Evolutionary conservation across 2,113 vertebrate genomes (phyloP).

Genomic region (Climacteris rufus): DNA sequence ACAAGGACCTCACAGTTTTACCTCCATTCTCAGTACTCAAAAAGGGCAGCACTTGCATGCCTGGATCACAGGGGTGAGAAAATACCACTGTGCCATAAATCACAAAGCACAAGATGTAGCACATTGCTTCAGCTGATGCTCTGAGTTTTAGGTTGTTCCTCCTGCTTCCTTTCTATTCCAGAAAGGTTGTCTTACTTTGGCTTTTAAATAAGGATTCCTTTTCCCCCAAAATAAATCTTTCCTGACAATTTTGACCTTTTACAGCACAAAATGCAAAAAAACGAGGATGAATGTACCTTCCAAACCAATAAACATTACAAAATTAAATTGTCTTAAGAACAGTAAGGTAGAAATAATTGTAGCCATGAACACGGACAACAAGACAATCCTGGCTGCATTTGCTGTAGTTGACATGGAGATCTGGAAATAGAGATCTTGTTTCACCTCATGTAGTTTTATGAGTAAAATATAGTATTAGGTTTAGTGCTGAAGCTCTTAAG

Average conservation of each 20-base stretch:
- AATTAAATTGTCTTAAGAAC: neutral
- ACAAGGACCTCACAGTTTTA: neutral
- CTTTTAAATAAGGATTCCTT: neutral
- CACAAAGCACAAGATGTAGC: neutral
- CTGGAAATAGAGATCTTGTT: neutral
- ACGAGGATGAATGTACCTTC: constrained; percentile 6
- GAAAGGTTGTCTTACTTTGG: neutral
- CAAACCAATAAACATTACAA: constrained; percentile 18
- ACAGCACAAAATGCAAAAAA: constrained; percentile 20
- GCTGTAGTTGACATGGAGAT: neutral
- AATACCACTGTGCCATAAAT: neutral
- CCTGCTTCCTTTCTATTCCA: neutral
- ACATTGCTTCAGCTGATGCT: neutral
- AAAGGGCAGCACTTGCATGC: fast-evolving
- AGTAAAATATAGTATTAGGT: neutral
- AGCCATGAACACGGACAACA: neutral
- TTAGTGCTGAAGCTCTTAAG: neutral
- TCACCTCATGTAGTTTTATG: fast-evolving
- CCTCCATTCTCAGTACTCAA: neutral
- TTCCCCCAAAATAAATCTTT: constrained; percentile 18
- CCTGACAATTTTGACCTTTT: constrained; percentile 59
- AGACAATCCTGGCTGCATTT: neutral
- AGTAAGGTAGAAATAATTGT: neutral
- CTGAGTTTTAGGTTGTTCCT: neutral
- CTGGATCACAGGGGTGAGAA: neutral